Evolutionary conservation across 2,888 invertebrate species (phyloP), one percentile per base, ranked within the genome.

Genomic region (Eurytoma adleriae): DNA sequence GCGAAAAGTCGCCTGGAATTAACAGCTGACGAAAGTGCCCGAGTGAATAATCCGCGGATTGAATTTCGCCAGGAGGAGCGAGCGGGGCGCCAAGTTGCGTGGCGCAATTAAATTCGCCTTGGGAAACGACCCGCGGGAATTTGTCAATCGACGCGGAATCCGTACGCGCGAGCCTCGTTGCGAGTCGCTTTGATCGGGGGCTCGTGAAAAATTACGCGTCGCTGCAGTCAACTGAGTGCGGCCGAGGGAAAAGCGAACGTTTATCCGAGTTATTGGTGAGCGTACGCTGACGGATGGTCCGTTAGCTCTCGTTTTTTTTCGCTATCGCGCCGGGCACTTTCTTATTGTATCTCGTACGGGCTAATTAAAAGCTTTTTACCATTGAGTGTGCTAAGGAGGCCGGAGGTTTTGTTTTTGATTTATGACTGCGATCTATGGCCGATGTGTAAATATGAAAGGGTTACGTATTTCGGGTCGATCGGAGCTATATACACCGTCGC

Each of bases 81-180:
- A 20, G 24, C 24, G 2, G 24, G 24, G 24, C 24, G 24, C 24
- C 24, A 24, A 24, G 24, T 24, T 24, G 18, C 13, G 12, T 27
- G 54, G 24, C 18, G 79, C 62, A 68, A 73, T 64, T 62, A 69
- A 72, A 68, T 56, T 24, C 13, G 40, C 59, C 68, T 79, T 68
- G 68, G 18, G 56, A 73, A 69, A 64, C 56, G 61, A 13, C 18
- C 14, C 30, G 13, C 20, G 20, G 67, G 68, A 56, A 62, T 64
- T 79, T 69, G 73, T 30, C 50, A 69, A 78, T 78, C 66, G 54
- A 0, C 40, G 40, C 10, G 10, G 40, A 7, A 40, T 40, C 40
- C 40, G 40, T 10, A 10, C 40, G 40, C 10, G 2, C 24, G 24
- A 24, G 2, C 24, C 24, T 24, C 24, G 24, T 24, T 24, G 24